Percentiles rank a stretch among this genome's conserved stretches.
Conservation (phyloP, 2,797 vertebrate genomes). For the Rhinatrema bivittatum region DNA sequence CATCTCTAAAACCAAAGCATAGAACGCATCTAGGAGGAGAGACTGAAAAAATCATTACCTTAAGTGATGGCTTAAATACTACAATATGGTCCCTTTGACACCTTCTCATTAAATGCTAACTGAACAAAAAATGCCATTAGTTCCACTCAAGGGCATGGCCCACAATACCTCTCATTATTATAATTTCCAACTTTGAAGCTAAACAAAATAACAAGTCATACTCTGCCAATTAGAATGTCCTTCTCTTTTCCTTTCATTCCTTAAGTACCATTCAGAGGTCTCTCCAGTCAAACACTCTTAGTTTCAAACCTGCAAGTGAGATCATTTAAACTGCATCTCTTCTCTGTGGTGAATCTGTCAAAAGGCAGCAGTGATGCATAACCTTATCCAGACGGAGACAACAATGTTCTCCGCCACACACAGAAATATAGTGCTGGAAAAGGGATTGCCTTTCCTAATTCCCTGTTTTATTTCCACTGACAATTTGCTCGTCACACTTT, state of each 20-base stretch:
- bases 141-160: constrained; percentile 58
- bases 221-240: constrained; percentile 87
- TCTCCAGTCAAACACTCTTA: constrained; percentile 63
- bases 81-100: constrained; percentile 63
- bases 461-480: constrained; percentile 35
- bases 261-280: constrained; percentile 60
- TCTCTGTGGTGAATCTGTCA: constrained; percentile 52
- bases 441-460: constrained; percentile 40
- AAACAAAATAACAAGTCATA: constrained; percentile 76
- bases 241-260: constrained; percentile 65
- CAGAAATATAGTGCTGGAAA: constrained; percentile 22
- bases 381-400: constrained; percentile 31
- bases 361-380: constrained; percentile 52
- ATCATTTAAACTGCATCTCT: constrained; percentile 55
- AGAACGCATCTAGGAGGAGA: constrained; percentile 43
- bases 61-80: constrained; percentile 66
- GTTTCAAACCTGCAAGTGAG: constrained; percentile 59
- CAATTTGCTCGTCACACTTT: constrained; percentile 10
- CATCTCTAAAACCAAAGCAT: constrained; percentile 41
- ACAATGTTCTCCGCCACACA: constrained; percentile 33
- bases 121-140: constrained; percentile 56
- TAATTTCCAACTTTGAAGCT: constrained; percentile 75
- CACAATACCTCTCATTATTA: constrained; percentile 77
- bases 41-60: constrained; percentile 60
- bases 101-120: constrained; percentile 61